Conservation (phyloP, 92 coral and sea anemone species). For the Heliopora coerulea region DNA sequence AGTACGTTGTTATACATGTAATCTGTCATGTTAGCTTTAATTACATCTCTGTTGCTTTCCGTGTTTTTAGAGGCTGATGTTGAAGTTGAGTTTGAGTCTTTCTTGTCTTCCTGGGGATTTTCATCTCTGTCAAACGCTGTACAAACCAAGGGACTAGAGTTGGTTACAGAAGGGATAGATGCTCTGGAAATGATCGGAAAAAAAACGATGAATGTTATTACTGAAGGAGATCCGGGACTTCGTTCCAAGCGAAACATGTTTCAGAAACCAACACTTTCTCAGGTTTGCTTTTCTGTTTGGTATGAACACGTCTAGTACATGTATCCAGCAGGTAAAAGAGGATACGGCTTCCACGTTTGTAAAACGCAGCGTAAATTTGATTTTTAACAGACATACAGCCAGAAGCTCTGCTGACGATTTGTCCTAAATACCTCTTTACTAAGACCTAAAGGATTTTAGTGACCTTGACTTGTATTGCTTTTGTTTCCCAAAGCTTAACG, state of each 20-base stretch:
- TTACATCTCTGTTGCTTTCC: too few relatives aligned
- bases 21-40: too few relatives aligned
- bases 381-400: too few relatives aligned
- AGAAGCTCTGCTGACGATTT: too few relatives aligned
- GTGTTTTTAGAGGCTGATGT: constrained; percentile 1
- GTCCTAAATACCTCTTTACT: too few relatives aligned
- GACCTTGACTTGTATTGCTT: too few relatives aligned
- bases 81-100: constrained; percentile 11
- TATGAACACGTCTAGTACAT: background rate
- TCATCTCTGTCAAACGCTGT: constrained; percentile 67
- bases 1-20: too few relatives aligned
- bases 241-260: constrained; percentile 71
- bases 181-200: constrained; percentile 93
- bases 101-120: constrained; percentile 72
- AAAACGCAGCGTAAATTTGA: too few relatives aligned
- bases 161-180: constrained; percentile 81
- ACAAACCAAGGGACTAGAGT: constrained; percentile 57
- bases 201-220: constrained; percentile 91
- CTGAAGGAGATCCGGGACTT: constrained; percentile 92
- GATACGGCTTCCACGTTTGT: too few relatives aligned
- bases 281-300: constrained; percentile 45
- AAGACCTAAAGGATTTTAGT: too few relatives aligned
- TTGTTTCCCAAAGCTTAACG: too few relatives aligned
- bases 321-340: too few relatives aligned
- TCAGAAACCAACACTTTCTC: constrained; percentile 79